Percentiles rank a stretch among this genome's conserved stretches.
Evolutionary conservation across 2,888 invertebrate species (phyloP).

Genomic region (Spisula solida): DNA sequence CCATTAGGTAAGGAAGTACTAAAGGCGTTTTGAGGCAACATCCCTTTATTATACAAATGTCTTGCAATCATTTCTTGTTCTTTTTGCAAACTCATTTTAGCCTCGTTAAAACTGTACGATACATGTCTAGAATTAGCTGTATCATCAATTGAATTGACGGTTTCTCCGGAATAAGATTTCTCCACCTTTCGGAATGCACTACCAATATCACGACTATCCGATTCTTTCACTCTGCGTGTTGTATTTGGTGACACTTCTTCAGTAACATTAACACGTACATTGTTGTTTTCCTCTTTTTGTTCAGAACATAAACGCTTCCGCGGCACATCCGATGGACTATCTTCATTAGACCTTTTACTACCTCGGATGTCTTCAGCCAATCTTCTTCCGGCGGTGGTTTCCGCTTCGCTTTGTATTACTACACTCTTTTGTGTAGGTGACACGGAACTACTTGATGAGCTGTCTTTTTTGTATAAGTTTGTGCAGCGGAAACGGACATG

Average conservation of each 20-base stretch:
- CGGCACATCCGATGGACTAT: slow-evolving; percentile 20
- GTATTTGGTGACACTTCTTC: not conserved
- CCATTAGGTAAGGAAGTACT: slow-evolving; percentile 35
- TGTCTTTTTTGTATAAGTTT: slow-evolving; percentile 13
- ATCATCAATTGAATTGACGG: not conserved
- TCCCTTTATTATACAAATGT: slow-evolving; percentile 47
- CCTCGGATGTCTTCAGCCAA: not conserved
- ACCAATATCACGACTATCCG: slow-evolving; percentile 47
- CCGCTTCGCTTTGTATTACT: not conserved
- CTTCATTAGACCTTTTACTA: slow-evolving; percentile 37
- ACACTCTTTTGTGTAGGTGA: not conserved
- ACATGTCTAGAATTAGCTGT: not conserved
- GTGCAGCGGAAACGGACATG: slow-evolving; percentile 85
- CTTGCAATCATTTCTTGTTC: slow-evolving; percentile 38
- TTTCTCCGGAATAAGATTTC: slow-evolving; percentile 55
- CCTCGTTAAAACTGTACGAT: not conserved
- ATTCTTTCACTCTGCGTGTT: not conserved
- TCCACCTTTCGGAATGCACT: slow-evolving; percentile 85
- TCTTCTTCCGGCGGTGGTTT: not conserved
- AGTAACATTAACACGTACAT: slow-evolving; percentile 24
- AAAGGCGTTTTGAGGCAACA: slow-evolving; percentile 35
- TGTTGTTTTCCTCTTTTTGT: slow-evolving; percentile 58
- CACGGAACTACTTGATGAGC: not conserved
- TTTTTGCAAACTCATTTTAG: slow-evolving; percentile 25
- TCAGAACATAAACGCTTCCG: slow-evolving; percentile 40